Percentiles rank a stretch among this genome's conserved stretches.
Conservation (phyloP, 2,797 vertebrate genomes). For the Enteromius anoplus region DNA sequence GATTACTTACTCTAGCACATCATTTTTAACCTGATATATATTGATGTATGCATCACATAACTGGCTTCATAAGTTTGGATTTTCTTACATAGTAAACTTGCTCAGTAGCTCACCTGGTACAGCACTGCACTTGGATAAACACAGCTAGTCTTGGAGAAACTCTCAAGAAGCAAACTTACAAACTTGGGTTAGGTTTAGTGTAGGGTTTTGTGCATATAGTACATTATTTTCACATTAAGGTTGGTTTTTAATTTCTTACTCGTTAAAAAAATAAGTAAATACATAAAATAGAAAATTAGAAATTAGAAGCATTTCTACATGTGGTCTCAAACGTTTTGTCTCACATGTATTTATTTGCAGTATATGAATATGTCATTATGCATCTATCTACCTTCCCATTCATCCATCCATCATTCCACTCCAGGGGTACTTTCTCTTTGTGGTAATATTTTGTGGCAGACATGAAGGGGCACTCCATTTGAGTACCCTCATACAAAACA, state of each 20-base stretch:
- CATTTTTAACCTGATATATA: background rate
- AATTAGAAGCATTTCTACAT: background rate
- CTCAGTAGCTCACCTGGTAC: background rate
- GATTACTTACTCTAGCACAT: background rate
- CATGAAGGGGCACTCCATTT: background rate
- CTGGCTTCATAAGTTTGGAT: background rate
- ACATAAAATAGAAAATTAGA: background rate
- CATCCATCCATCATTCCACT: background rate
- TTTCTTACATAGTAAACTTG: background rate
- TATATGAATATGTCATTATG: background rate
- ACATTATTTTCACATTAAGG: background rate
- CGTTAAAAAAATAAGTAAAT: background rate
- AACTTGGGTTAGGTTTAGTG: too few species aligned
- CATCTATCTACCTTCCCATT: background rate
- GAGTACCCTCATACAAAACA: conserved; percentile 19
- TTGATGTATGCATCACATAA: background rate
- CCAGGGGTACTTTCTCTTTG: background rate
- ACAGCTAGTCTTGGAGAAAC: background rate
- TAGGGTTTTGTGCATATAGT: background rate
- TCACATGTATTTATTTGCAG: background rate
- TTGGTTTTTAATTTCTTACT: background rate
- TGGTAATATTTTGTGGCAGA: conserved; percentile 1
- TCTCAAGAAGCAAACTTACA: background rate
- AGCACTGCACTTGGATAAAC: background rate
- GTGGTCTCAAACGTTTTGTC: background rate